These are phyloP conservation scores for Siphonodentalium dalli DNA, from an alignment of 2,888 invertebrate species.

Conservation along the genomic window DNA sequence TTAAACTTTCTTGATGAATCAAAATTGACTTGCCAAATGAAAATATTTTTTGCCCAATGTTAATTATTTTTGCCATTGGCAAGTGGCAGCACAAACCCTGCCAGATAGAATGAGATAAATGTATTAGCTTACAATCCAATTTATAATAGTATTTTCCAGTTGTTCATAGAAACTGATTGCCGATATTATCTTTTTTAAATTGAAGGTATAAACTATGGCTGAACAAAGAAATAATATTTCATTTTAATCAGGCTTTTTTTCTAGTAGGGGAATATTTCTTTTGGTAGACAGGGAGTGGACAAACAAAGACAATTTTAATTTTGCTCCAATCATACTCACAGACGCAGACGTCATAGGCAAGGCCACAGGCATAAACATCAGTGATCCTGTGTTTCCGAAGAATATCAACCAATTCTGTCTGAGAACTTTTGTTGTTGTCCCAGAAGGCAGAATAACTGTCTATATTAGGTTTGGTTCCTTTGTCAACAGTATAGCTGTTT, in stretches of 20 bases:
- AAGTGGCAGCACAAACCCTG: too few species aligned
- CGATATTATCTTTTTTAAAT: neutral
- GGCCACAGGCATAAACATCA: constrained; percentile 91
- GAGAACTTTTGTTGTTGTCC: constrained; percentile 92
- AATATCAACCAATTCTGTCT: constrained; percentile 84
- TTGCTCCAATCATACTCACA: too few species aligned
- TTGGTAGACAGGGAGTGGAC: neutral
- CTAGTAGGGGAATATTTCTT: too few species aligned
- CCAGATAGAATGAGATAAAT: too few species aligned
- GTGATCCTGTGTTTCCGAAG: constrained; percentile 82
- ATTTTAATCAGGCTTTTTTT: neutral
- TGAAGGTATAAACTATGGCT: neutral
- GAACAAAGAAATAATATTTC: neutral
- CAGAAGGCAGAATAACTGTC: constrained; percentile 98
- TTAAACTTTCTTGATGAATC: too few species aligned
- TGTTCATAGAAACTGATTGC: too few species aligned
- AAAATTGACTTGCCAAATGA: too few species aligned
- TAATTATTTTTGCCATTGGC: too few species aligned
- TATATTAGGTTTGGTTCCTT: constrained; percentile 89
- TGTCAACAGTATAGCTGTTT: constrained; percentile 54
- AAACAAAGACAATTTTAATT: too few species aligned
- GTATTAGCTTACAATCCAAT: too few species aligned
- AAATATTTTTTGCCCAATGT: too few species aligned
- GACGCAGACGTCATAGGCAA: constrained; percentile 95
- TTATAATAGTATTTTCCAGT: too few species aligned